Evolutionary conservation across 2,888 invertebrate species (phyloP).

Genomic region (Drosophila austrosaltans): DNA sequence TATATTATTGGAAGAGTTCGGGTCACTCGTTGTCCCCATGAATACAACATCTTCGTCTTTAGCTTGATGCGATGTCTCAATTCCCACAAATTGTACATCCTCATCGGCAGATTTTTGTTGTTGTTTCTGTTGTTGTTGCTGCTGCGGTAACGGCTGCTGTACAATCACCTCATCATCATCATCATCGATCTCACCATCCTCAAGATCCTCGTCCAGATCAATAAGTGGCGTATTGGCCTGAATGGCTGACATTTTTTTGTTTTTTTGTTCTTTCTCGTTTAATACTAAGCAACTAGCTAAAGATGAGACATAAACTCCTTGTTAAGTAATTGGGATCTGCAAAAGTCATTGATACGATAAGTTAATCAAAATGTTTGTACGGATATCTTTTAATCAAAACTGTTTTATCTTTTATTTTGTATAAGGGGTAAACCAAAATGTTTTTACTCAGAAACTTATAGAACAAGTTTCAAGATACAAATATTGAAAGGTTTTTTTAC

Average conservation of each 20-base stretch:
- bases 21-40: constrained; percentile 44
- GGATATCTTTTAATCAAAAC: too few species aligned
- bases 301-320: neutral
- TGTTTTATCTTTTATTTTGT: too few species aligned
- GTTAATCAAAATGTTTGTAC: neutral
- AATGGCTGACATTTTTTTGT: constrained; percentile 47
- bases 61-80: neutral
- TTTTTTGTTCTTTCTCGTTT: neutral
- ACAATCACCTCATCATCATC: constrained; percentile 84
- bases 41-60: constrained; percentile 56
- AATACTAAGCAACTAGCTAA: neutral
- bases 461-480: neutral
- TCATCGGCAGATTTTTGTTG: constrained; percentile 34
- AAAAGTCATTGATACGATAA: neutral
- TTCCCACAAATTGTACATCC: constrained; percentile 49
- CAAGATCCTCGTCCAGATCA: constrained; percentile 87
- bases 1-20: constrained; percentile 5
- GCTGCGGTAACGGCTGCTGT: constrained; percentile 13
- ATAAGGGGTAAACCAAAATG: neutral
- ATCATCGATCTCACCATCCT: constrained; percentile 93
- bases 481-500: neutral
- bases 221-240: constrained; percentile 44
- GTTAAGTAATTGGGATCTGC: neutral
- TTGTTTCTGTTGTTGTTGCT: neutral
- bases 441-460: neutral